These are phyloP conservation scores for Thereva unica DNA, from an alignment of 2,888 invertebrate species.

Conservation along the genomic window DNA sequence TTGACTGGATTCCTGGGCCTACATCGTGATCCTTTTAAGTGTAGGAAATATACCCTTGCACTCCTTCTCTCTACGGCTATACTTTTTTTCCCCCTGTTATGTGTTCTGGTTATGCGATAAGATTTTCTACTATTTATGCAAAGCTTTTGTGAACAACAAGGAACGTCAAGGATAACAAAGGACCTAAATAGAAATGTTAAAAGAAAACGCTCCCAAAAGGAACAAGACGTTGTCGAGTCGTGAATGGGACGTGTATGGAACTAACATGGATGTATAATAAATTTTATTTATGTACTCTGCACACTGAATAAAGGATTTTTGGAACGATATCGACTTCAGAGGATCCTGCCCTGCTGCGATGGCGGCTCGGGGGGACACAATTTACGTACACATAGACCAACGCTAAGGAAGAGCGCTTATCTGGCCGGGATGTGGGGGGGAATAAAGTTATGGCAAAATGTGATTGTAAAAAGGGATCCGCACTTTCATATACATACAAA, in stretches of 20 bases:
- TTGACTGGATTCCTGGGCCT: neutral
- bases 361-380: neutral
- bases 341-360: neutral
- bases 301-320: constrained; percentile 34
- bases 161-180: constrained; percentile 36
- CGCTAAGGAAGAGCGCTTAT: neutral
- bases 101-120: constrained; percentile 25
- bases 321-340: constrained; percentile 16
- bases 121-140: constrained; percentile 39
- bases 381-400: constrained; percentile 5
- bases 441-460: constrained; percentile 17
- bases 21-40: constrained; percentile 32
- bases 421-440: neutral
- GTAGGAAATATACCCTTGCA: constrained; percentile 20
- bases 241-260: neutral
- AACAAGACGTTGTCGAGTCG: constrained; percentile 22
- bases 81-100: constrained; percentile 15
- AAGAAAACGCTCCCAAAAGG: constrained; percentile 27
- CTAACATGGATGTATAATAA: constrained; percentile 25
- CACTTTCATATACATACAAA: constrained; percentile 8
- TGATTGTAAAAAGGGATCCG: constrained; percentile 22
- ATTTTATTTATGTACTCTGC: constrained; percentile 32
- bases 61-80: constrained; percentile 15
- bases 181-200: constrained; percentile 38
- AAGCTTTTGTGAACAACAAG: constrained; percentile 38